phyloP scores from a whole-genome alignment of 2,888 invertebrate genomes.

The Platycheirus rosarum region DNA sequence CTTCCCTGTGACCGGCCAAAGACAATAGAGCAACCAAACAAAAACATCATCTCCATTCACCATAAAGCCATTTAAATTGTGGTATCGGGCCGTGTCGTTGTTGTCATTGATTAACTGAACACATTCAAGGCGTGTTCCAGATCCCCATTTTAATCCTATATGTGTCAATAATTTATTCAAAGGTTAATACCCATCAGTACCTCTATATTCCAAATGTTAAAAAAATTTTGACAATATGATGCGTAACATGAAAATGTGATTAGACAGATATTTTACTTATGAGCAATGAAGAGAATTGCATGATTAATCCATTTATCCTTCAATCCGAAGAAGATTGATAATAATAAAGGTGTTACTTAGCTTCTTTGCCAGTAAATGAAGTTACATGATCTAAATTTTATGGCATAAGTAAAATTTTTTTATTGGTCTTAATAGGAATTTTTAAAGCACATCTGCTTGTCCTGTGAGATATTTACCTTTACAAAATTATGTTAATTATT shows the following conservation, averaged over 20 bases:
- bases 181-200: slow-evolving; percentile 28
- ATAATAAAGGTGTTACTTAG: background rate
- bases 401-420: too few species aligned
- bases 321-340: slow-evolving; percentile 63
- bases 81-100: slow-evolving; percentile 14
- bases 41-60: slow-evolving; percentile 2
- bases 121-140: slow-evolving; percentile 35
- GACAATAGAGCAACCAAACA: background rate
- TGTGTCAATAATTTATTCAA: slow-evolving; percentile 41
- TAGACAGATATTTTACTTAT: slow-evolving; percentile 47
- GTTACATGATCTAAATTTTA: background rate
- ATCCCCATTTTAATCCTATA: slow-evolving; percentile 36
- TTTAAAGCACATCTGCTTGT: too few species aligned
- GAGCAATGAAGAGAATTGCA: slow-evolving; percentile 40
- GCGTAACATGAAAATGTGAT: slow-evolving; percentile 68
- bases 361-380: background rate
- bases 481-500: too few species aligned
- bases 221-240: slow-evolving; percentile 63
- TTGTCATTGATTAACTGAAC: slow-evolving; percentile 28
- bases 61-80: slow-evolving; percentile 9
- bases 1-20: background rate
- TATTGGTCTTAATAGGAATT: too few species aligned
- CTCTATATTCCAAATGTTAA: slow-evolving; percentile 15
- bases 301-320: slow-evolving; percentile 67
- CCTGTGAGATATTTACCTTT: too few species aligned